phyloP scores from a whole-genome alignment of 2,797 vertebrate genomes.

The Enteromius trimaculatus region DNA sequence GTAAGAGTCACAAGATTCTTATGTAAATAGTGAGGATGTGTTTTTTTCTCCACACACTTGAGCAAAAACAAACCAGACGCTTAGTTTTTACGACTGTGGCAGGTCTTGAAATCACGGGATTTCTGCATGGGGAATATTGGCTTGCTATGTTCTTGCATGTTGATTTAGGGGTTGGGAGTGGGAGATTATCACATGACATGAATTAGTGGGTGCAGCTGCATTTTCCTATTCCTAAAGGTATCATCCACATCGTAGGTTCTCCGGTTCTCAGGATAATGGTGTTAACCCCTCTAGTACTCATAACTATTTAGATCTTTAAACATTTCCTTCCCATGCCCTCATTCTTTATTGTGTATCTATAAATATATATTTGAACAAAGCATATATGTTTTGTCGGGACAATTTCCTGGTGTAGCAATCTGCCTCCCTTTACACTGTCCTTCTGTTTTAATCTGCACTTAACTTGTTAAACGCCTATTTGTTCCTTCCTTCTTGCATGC shows the following conservation, averaged over 20 bases:
- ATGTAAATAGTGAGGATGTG: conserved; percentile 6
- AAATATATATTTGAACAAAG: neutral
- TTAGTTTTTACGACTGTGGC: neutral
- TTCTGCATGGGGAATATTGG: neutral
- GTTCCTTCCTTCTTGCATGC: conserved; percentile 86
- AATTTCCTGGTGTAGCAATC: conserved; percentile 20
- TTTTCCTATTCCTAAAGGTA: conserved; percentile 3
- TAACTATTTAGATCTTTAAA: neutral
- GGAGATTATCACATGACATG: neutral
- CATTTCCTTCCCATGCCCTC: neutral
- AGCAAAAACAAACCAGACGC: conserved; percentile 27
- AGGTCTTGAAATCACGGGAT: neutral
- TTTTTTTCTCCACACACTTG: neutral
- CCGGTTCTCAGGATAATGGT: neutral
- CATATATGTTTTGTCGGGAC: neutral
- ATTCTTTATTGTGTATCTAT: conserved; percentile 9
- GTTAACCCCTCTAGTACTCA: neutral
- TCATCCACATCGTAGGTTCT: neutral
- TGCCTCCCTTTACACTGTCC: conserved; percentile 17
- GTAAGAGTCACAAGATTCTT: conserved; percentile 39
- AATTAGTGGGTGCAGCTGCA: neutral
- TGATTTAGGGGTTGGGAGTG: neutral
- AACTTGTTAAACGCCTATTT: conserved; percentile 78
- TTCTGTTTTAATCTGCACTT: conserved; percentile 54
- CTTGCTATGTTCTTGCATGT: neutral